Base-by-base conservation (phyloP, 2,113 vertebrate genomes). In the Coracopsis vasa region DNA sequence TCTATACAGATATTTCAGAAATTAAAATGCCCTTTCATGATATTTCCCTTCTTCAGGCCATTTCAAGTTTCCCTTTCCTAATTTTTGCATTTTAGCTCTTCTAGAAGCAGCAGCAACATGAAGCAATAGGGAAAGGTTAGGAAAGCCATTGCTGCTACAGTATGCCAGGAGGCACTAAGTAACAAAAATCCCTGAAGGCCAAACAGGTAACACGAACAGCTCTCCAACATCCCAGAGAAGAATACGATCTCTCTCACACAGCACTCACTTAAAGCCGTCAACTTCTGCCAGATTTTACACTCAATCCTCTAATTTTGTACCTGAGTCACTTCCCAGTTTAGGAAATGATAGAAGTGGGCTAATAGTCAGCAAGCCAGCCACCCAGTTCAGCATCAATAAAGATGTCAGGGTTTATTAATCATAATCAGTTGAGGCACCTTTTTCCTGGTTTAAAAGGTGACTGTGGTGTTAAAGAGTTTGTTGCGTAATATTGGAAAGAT, bases 261-360 rank as follows among this genome's bases (percentile, higher is more conserved):
- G 28, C 1, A 0, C 28, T 41, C 6, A 25, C n/a, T 24, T 15
- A 27, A 27, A 1, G 21, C 25, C 24, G 37, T 13, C 37, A 67
- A 3, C 31, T 60, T 47, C 61, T 74, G 37, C 47, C 69, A 72
- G 14, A 11, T 9, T 9, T 41, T 31, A 20, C 14, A 4, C 31
- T 31, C 62, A 37, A 2, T 17, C 20, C 16, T 66, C 41, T 20
- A 2, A 53, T 20, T 42, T 44, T 10, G 1, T 19, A 44, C 29
- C 13, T 41, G 16, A 24, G n/a, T 13, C 31, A 65, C 35, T 35
- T 53, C 27, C 19, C 41, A 11, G 11, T 25, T 41, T 16, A 75
- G 21, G 16, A 75, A 42, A 35, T 23, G 28, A 21, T 6, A 50
- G 13, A 48, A 50, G 33, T 1, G 2, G 13, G 16, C 28, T 41